Evolutionary conservation across 2,888 invertebrate genomes (phyloP), one percentile per base, ranked within the genome.

Genomic region (Hyppa rectilinea): DNA sequence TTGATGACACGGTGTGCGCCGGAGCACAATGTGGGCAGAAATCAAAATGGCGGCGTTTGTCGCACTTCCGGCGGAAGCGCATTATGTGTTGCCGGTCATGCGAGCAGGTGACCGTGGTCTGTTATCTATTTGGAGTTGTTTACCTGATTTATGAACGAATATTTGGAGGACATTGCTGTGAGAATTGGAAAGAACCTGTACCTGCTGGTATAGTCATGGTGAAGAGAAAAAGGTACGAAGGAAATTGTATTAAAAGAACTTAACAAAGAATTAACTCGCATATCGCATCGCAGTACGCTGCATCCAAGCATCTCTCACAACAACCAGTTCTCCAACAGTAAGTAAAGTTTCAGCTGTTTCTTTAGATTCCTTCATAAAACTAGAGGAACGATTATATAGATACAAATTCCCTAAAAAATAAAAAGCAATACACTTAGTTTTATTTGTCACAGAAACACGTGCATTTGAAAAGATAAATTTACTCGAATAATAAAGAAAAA

Each of bases 1-100:
- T 85, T 75, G 84, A 87, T 87, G 87, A 82, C 82, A 85, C 84
- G 82, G 80, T 78, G 65, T 84, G 89, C 86, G 87, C 87, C 70
- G 78, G 80, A 87, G 87, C 88, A 91, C 91, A 92, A 89, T 91
- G 88, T 89, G 82, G 73, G 78, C 80, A 74, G 79, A 85, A 85
- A 88, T 87, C 89, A 90, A 91, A 89, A 91, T 89, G 88, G 85
- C 83, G 78, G 26, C 62, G 69, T 73, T 66, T 78, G 88, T 87
- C 87, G 75, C 60, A 62, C 88, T 92, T 95, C 95, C 95, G 94
- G 67, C 94, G 95, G 95, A 95, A 93, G 87, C 58, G 87, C 84
- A 91, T 95, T 94, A 93, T 94, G 89, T 89, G 89, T 88, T 89
- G 90, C 87, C 93, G 90, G 90, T 93, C 92, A 93, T 92, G 94